Conservation (phyloP, 2,113 vertebrate species). For the Stigmatopora argus region DNA sequence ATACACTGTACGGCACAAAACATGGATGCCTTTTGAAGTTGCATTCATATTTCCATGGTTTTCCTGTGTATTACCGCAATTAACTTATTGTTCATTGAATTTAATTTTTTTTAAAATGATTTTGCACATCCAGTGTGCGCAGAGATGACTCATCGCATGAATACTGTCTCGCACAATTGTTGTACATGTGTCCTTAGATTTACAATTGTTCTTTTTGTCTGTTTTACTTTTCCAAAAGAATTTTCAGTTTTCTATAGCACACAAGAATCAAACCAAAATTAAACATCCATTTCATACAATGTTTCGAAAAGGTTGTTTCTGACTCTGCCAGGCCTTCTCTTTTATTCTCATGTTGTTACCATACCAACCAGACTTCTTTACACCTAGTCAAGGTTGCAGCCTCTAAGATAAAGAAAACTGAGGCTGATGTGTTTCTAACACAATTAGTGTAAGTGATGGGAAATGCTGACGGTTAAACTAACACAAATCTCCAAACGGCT, state of each 20-base stretch:
- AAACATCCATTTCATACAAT: constrained; percentile 34
- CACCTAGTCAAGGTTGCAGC: constrained; percentile 17
- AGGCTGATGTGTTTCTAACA: constrained; percentile 26
- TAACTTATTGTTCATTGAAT: constrained; percentile 45
- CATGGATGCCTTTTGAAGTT: constrained; percentile 21
- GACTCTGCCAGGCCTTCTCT: background rate
- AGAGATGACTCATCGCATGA: constrained; percentile 23
- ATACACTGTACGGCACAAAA: constrained; percentile 33
- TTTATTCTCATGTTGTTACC: constrained; percentile 8
- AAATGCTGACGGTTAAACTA: constrained; percentile 22
- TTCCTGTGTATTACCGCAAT: constrained; percentile 27
- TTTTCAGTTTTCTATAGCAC: constrained; percentile 37
- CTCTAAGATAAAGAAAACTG: constrained; percentile 13
- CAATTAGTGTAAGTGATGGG: constrained; percentile 16
- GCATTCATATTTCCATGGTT: constrained; percentile 26
- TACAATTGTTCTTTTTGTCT: constrained; percentile 16
- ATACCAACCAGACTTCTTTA: constrained; percentile 15
- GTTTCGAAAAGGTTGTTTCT: constrained; percentile 40
- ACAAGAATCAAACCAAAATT: constrained; percentile 33
- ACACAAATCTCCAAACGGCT: constrained; percentile 6
- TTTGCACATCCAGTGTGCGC: constrained; percentile 38
- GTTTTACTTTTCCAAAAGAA: constrained; percentile 34
- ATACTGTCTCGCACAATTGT: background rate
- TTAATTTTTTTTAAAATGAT: constrained; percentile 16
- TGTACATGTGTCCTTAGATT: constrained; percentile 15